Conservation (phyloP, 1,140 invertebrate genomes). For the Musca vetustissima region DNA sequence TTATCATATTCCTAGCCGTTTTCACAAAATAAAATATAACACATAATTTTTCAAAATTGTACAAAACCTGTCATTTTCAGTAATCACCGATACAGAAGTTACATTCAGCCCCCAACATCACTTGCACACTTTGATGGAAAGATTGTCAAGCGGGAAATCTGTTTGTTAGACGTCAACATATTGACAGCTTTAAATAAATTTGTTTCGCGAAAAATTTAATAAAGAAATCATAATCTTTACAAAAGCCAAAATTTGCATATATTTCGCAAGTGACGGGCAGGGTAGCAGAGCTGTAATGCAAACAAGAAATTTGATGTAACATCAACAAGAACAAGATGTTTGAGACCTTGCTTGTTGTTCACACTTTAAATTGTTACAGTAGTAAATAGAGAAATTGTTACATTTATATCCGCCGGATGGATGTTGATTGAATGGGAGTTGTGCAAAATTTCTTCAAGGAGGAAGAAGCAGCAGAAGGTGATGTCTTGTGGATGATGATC, state of each 20-base stretch:
- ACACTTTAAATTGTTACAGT: too few species aligned
- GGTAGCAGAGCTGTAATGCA: neutral
- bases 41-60: constrained; percentile 3
- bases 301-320: neutral
- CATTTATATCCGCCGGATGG: constrained; percentile 17
- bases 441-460: neutral
- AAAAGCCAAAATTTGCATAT: constrained; percentile 2
- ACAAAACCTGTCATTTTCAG: constrained; percentile 14
- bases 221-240: constrained; percentile 11
- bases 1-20: too few species aligned
- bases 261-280: neutral
- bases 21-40: neutral
- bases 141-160: neutral
- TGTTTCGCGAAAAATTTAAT: neutral
- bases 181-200: constrained; percentile 21
- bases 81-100: neutral
- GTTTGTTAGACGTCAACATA: constrained; percentile 12
- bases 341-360: too few species aligned
- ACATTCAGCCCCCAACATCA: neutral
- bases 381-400: neutral
- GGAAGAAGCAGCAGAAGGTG: neutral
- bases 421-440: constrained; percentile 7
- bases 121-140: neutral
- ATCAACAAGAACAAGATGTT: too few species aligned
- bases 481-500: neutral